Evolutionary conservation across 2,797 vertebrate species (phyloP).

Genomic region (Echiichthys vipera): DNA sequence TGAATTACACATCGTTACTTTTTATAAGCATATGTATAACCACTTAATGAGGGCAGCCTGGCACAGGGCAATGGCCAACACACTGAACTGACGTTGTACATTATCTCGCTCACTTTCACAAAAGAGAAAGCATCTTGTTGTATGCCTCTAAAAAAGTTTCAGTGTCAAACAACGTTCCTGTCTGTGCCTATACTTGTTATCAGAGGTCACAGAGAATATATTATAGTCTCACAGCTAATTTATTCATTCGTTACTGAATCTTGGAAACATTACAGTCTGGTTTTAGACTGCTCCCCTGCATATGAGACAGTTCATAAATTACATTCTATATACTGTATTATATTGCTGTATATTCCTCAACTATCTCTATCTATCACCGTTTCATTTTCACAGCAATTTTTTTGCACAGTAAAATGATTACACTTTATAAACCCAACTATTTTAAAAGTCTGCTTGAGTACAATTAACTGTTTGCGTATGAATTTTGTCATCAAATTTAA

Average conservation of each 20-base stretch:
- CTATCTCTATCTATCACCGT: too few relatives aligned
- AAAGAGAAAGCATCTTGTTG: neutral
- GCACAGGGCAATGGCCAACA: neutral
- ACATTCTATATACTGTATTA: too few relatives aligned
- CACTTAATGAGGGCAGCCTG: too few relatives aligned
- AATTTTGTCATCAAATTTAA: neutral
- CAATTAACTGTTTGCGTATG: conserved; percentile 13
- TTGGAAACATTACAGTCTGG: neutral
- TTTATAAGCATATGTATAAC: too few relatives aligned
- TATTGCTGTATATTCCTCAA: too few relatives aligned
- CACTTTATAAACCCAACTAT: neutral
- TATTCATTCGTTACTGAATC: conserved; percentile 26
- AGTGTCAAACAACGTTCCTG: conserved; percentile 3
- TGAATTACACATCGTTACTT: too few relatives aligned
- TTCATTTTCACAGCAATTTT: neutral
- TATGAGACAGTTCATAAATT: neutral
- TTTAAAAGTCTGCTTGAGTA: neutral
- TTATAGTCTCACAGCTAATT: conserved; percentile 27
- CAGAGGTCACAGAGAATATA: conserved; percentile 7
- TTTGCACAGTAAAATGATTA: neutral
- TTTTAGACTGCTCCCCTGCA: conserved; percentile 4
- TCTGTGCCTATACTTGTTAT: neutral
- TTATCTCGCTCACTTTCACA: conserved; percentile 4
- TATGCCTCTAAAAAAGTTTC: neutral
- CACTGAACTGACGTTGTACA: conserved; percentile 12